Base-by-base conservation (phyloP, 2,113 vertebrate species). In the Thymallus thymallus region DNA sequence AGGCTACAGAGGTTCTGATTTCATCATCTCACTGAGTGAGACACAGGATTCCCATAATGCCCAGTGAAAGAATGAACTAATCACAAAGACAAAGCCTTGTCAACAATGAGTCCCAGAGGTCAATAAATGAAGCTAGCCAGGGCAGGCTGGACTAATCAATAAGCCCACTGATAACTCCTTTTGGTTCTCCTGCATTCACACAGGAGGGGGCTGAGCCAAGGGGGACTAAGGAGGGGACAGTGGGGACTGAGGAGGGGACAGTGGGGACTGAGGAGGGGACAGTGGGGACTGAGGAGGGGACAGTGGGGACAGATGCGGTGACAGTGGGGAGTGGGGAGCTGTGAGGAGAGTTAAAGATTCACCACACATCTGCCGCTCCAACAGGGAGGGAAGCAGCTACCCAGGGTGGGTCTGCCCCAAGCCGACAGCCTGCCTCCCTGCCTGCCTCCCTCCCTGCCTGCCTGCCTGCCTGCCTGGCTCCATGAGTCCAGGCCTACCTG, bases 331-430 rank as follows among this genome's bases (percentile, higher is more conserved):
- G 80, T 63, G 73, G 80, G 84, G 72, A 68, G 82, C 88, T 91
- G 80, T 63, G 70, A 81, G 84, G 71, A 68, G 82, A 88, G 92
- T 91, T 92, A 92, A 92, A 91, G 86, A 92, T 92, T 94, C 92
- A 92, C 91, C 89, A 86, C 89, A 92, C 92, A 93, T 92, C 92
- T 94, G 93, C 90, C 87, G 82, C 82, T 88, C 76, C 60, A 74
- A 82, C 78, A 75, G 69, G 63, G 41, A 45, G 73, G 77, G 74
- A 82, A 30, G 83, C 82, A 85, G 84, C 14, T 6, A 77, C 78
- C 77, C 76, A 26, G 30, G 66, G 86, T 78, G 35, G 66, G 86
- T 78, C 88, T 85, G 84, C 77, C 85, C 85, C 89, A 58, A 70
- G n/a, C 88, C 83, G 84, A 82, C 85, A 83, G 78, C 76, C 78